Evolutionary conservation across 2,888 invertebrate species (phyloP), one percentile per base, ranked within the genome.

Genomic region (Acrobasis consociella): DNA sequence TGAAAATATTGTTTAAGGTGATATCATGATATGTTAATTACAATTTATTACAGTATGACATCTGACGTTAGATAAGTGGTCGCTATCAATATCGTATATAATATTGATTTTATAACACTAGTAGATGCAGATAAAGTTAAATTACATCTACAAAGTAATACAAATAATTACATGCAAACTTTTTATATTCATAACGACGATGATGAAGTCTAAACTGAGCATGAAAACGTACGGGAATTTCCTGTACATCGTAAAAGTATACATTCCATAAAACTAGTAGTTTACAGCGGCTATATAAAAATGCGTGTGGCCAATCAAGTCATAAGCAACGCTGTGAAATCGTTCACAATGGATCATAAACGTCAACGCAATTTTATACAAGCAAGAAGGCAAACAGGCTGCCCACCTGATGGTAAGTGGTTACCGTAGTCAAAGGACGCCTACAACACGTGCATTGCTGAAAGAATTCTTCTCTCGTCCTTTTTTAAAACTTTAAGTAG

Each of bases 261-360:
- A 37, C 51, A 46, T 42, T 38, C 51, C 53, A 52, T 49, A 55
- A 55, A 53, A 39, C 39, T 64, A 42, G 52, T 58, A 13, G 46
- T 58, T 37, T 49, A 52, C 17, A 16, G 16, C 16, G 38, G n/a
- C 13, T 10, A 50, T 15, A 61, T 50, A 51, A 42, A 31, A 55
- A 61, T 17, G 46, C 51, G 16, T 60, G 73, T 71, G 72, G 72
- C 67, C 60, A 69, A 75, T 71, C 65, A 69, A 72, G 73, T 69
- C 70, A 69, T 63, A 73, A 67, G 69, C 69, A 72, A 56, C 63
- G 60, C 71, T 72, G 75, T 72, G 67, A 72, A 76, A 75, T 72
- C 62, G 65, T 67, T 71, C 68, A 85, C 84, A 86, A 85, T 85
- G 70, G 78, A 69, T 73, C 69, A 81, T 83, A 81, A 84, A 81